A percentile compares a stretch with the other conserved stretches of the same genome.
These are phyloP conservation scores for Bufotes viridis DNA, from an alignment of 2,797 vertebrate genomes.

Conservation along the genomic window DNA sequence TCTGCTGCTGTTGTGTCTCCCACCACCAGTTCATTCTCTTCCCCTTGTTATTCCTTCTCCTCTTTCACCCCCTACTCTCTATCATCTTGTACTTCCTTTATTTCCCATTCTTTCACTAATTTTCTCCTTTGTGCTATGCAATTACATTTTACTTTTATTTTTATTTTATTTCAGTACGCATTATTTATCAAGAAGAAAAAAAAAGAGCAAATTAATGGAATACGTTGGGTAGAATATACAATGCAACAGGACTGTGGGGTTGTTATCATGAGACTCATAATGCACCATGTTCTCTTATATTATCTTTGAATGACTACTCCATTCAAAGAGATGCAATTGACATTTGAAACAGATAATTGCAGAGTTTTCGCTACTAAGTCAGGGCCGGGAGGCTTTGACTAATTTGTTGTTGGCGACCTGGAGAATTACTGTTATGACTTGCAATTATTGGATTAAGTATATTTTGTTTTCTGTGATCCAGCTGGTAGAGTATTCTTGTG, in stretches of 20 bases:
- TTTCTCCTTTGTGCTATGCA: constrained; percentile 26
- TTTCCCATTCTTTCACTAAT: constrained; percentile 29
- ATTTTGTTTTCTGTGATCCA: neutral
- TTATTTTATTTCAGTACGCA: constrained; percentile 31
- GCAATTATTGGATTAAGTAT: constrained; percentile 18
- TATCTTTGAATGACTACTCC: constrained; percentile 36
- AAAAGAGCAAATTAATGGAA: constrained; percentile 34
- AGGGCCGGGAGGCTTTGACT: constrained; percentile 7
- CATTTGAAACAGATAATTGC: constrained; percentile 33
- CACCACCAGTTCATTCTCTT: constrained; percentile 20
- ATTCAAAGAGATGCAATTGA: constrained; percentile 45
- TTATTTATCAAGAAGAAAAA: constrained; percentile 27
- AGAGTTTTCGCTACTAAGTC: neutral
- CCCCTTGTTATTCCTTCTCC: constrained; percentile 32
- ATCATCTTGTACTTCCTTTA: constrained; percentile 20
- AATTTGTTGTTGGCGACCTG: neutral
- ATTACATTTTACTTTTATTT: constrained; percentile 40
- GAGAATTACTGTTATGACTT: neutral
- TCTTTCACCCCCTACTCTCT: constrained; percentile 26
- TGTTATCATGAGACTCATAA: constrained; percentile 40
- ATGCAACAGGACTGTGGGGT: neutral
- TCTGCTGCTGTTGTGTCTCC: constrained; percentile 34
- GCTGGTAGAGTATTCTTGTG: neutral
- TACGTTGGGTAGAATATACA: neutral
- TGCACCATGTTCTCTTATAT: constrained; percentile 40